These are phyloP conservation scores for Palythoa heliodiscus DNA, from an alignment of 92 coral and sea anemone species.

Conservation along the genomic window DNA sequence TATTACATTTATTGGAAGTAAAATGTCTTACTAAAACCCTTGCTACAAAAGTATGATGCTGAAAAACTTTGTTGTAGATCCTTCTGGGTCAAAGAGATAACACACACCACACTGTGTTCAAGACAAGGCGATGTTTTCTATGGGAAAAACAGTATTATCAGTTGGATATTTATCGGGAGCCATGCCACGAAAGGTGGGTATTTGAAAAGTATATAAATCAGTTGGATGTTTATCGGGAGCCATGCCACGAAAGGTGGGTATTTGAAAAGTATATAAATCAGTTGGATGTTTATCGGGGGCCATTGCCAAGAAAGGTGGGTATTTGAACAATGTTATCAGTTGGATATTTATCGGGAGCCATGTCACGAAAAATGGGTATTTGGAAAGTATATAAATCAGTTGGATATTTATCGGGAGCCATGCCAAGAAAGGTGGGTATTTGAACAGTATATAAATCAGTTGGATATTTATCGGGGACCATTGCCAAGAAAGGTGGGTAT, in stretches of 20 bases:
- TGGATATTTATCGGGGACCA: constrained; percentile 67
- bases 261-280: constrained; percentile 33
- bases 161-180: constrained; percentile 84
- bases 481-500: no score
- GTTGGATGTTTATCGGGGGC: constrained; percentile 64
- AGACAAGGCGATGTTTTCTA: constrained; percentile 86
- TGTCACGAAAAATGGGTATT: constrained; percentile 74
- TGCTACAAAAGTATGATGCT: not conserved
- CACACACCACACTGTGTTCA: constrained; percentile 76
- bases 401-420: constrained; percentile 86
- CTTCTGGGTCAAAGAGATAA: constrained; percentile 74
- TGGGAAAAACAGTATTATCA: constrained; percentile 95
- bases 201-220: constrained; percentile 37
- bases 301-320: no score
- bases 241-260: constrained; percentile 78
- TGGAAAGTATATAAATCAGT: constrained; percentile 40
- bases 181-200: constrained; percentile 81
- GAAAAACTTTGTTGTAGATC: constrained; percentile 43
- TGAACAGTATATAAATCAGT: constrained; percentile 39
- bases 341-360: constrained; percentile 87
- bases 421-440: constrained; percentile 73
- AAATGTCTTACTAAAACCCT: not conserved
- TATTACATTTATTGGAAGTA: no score
- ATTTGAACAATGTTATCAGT: constrained; percentile 91
- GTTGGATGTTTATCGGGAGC: constrained; percentile 83